phyloP scores from a whole-genome alignment of 2,113 vertebrate species.

The Megatriorchis doriae region DNA sequence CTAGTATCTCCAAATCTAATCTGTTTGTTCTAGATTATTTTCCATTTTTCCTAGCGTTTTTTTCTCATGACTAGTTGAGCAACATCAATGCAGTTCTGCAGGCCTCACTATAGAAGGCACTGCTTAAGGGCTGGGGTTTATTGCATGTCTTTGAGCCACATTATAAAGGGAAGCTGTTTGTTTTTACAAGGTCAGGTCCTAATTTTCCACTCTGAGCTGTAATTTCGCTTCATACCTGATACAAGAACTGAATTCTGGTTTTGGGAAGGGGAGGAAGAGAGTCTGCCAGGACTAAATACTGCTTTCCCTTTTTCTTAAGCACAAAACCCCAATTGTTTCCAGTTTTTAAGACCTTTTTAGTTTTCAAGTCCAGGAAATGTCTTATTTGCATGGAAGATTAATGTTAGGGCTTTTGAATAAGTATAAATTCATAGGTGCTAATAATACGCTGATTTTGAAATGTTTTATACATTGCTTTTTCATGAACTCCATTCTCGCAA shows the following conservation, averaged over 20 bases:
- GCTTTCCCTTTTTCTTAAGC: neutral
- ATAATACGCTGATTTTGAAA: neutral
- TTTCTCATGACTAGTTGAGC: neutral
- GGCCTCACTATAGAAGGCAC: neutral
- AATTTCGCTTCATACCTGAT: neutral
- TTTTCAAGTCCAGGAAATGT: neutral
- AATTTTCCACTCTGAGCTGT: neutral
- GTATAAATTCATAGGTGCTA: neutral
- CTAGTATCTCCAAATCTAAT: neutral
- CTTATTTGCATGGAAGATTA: neutral
- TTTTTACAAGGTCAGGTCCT: neutral
- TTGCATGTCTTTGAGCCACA: neutral
- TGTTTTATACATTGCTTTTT: neutral
- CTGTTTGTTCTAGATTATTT: conserved; percentile 24
- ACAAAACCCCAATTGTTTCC: neutral
- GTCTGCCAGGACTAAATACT: neutral
- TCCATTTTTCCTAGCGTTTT: neutral
- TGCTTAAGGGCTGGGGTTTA: neutral
- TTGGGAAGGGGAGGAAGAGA: neutral
- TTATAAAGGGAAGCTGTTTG: neutral
- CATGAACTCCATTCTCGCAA: neutral
- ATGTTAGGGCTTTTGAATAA: neutral
- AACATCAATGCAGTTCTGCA: neutral
- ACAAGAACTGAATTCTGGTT: neutral
- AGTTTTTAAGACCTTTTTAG: neutral